Conservation (phyloP, 2,797 vertebrate genomes). For the Sebastes matsubarae region DNA sequence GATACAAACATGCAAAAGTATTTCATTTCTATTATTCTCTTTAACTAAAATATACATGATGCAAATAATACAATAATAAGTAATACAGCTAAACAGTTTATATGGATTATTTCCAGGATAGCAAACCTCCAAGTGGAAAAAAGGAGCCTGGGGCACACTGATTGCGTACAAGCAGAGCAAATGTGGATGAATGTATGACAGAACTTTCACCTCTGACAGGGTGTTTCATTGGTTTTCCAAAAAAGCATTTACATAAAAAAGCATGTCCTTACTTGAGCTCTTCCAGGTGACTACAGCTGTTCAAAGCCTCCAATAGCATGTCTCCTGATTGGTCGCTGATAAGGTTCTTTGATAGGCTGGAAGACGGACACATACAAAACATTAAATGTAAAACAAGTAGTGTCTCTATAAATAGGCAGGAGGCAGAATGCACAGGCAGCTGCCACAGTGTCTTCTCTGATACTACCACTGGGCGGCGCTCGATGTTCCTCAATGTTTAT, state of each 20-base stretch:
- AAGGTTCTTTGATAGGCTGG: constrained; percentile 85
- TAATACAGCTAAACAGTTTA: neutral
- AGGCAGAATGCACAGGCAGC: neutral
- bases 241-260: neutral
- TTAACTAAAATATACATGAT: neutral
- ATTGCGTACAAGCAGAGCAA: neutral
- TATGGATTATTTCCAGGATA: neutral
- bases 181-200: neutral
- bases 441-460: neutral
- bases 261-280: constrained; percentile 84
- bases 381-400: neutral
- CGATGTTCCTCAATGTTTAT: neutral
- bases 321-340: constrained; percentile 79
- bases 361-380: neutral
- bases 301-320: constrained; percentile 77
- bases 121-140: neutral
- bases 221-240: neutral
- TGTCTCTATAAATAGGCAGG: neutral
- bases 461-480: neutral
- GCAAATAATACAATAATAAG: neutral
- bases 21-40: neutral
- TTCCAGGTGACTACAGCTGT: constrained; percentile 77
- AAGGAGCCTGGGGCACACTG: neutral
- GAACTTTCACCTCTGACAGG: neutral
- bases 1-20: neutral